phyloP scores from a whole-genome alignment of 2,113 vertebrate genomes.

The Zosterops lateralis region DNA sequence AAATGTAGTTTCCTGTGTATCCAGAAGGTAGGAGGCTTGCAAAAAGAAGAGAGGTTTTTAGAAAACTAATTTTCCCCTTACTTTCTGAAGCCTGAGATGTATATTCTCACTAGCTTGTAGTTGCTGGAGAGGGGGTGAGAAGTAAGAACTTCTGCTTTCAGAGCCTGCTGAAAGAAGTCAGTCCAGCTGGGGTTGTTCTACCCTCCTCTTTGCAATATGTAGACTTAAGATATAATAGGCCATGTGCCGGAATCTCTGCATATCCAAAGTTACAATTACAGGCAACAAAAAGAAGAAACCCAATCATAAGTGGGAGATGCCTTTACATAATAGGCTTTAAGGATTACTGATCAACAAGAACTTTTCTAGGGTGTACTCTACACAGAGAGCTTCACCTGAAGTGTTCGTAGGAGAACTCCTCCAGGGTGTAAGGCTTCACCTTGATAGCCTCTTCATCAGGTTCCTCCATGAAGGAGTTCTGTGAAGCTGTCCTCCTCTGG shows the following conservation, averaged over 20 bases:
- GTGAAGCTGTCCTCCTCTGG: conserved; percentile 78
- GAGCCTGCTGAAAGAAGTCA: not conserved
- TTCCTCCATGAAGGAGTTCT: conserved; percentile 34
- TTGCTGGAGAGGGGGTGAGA: not conserved
- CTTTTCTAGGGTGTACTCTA: not conserved
- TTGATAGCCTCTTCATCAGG: conserved; percentile 38
- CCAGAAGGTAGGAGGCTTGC: not conserved
- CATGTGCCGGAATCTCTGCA: not conserved
- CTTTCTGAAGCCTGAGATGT: not conserved
- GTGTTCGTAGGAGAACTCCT: conserved; percentile 87
- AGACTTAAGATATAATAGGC: not conserved
- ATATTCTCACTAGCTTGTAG: not conserved
- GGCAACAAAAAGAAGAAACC: not conserved
- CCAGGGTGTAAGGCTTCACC: conserved; percentile 80
- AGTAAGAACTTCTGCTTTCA: not conserved
- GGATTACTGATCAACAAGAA: not conserved
- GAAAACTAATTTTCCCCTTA: not conserved
- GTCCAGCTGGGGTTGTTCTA: not conserved
- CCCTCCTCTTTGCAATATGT: not conserved
- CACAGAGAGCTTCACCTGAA: conserved; percentile 82
- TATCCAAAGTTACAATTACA: not conserved
- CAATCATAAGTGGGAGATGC: not conserved
- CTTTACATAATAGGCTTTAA: not conserved
- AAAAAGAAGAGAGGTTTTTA: not conserved
- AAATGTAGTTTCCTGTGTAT: not conserved